Conservation (phyloP, 2,797 vertebrate genomes). For the Chromis chromis region DNA sequence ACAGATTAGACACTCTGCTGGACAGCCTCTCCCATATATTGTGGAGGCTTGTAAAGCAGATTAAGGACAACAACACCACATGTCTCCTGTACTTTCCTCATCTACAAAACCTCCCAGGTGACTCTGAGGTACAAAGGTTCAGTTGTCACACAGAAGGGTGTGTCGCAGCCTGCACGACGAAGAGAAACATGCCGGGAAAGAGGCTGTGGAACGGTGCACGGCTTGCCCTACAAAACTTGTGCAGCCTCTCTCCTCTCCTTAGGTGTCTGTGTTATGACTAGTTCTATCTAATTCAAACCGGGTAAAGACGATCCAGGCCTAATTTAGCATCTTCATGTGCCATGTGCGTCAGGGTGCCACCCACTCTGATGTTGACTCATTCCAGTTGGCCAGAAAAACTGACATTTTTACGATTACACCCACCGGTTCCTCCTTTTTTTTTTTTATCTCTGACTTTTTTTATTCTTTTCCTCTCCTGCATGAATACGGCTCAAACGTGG, state of each 20-base stretch:
- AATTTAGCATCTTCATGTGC: slow-evolving; percentile 55
- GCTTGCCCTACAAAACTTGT: slow-evolving; percentile 43
- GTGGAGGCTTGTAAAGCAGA: slow-evolving; percentile 78
- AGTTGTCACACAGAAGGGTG: slow-evolving; percentile 57
- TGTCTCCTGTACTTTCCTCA: slow-evolving; percentile 78
- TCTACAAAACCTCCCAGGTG: slow-evolving; percentile 65
- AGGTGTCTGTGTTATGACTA: slow-evolving; percentile 46
- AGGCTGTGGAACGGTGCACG: not conserved
- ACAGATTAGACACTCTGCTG: slow-evolving; percentile 75
- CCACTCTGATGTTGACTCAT: slow-evolving; percentile 40
- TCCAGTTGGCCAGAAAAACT: slow-evolving; percentile 30
- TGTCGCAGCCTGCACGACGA: slow-evolving; percentile 14
- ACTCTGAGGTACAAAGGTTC: slow-evolving; percentile 79
- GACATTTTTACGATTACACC: slow-evolving; percentile 51
- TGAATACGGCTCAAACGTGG: slow-evolving; percentile 26
- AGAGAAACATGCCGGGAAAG: slow-evolving; percentile 28
- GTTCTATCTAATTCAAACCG: slow-evolving; percentile 23
- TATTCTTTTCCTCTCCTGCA: slow-evolving; percentile 20
- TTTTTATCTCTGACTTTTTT: slow-evolving; percentile 27
- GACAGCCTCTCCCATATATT: slow-evolving; percentile 74
- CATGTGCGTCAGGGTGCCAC: slow-evolving; percentile 19
- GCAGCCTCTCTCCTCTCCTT: slow-evolving; percentile 27
- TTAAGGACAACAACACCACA: slow-evolving; percentile 75
- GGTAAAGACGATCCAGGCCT: slow-evolving; percentile 21
- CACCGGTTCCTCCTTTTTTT: slow-evolving; percentile 27